Evolutionary conservation across 2,888 invertebrate species (phyloP).

Genomic region (Troides aeacus): DNA sequence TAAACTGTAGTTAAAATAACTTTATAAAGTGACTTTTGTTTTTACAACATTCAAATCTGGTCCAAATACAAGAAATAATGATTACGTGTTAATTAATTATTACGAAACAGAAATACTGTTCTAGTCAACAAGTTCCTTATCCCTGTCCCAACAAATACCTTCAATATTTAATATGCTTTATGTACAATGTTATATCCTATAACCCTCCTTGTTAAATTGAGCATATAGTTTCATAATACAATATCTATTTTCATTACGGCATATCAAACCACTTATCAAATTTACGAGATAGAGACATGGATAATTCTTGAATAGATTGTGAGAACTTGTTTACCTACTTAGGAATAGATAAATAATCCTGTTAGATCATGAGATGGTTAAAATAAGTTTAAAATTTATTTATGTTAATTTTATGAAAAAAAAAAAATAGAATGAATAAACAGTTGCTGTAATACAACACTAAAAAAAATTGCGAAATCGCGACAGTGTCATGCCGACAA

Average conservation of each 20-base stretch:
- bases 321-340: neutral
- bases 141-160: neutral
- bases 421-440: neutral
- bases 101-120: neutral
- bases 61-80: too few relatives aligned
- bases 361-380: neutral
- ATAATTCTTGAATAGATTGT: neutral
- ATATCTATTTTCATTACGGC: slow-evolving; percentile 5
- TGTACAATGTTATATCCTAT: neutral
- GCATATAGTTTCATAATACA: neutral
- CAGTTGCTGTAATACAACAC: neutral
- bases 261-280: slow-evolving; percentile 20
- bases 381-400: neutral
- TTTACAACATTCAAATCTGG: too few relatives aligned
- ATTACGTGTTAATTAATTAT: too few relatives aligned
- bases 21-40: too few relatives aligned
- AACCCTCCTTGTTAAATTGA: neutral
- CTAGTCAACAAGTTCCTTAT: neutral
- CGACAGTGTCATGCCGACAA: too few relatives aligned
- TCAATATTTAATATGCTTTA: neutral
- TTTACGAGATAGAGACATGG: slow-evolving; percentile 4
- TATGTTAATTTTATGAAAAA: neutral
- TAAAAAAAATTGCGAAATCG: too few relatives aligned
- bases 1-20: too few relatives aligned
- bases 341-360: neutral